phyloP scores from a whole-genome alignment of 2,888 invertebrate species.

The Cacoxenus indagator region DNA sequence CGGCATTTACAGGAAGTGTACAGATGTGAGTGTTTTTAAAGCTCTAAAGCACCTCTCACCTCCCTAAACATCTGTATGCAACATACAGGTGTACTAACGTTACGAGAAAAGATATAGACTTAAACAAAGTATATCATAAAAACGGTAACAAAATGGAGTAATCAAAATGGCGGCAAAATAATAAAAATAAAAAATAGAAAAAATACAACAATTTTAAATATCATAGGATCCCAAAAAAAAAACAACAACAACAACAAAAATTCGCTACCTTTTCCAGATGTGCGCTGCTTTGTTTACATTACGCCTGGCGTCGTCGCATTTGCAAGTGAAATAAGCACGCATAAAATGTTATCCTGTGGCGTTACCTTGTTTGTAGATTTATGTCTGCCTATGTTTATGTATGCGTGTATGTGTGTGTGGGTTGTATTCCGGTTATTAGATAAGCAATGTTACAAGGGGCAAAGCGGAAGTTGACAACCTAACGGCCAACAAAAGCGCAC shows the following conservation, averaged over 20 bases:
- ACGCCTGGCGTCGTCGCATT: slow-evolving; percentile 3
- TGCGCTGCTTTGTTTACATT: not conserved
- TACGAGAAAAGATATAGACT: too few relatives aligned
- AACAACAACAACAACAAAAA: not conserved
- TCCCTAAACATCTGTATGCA: too few relatives aligned
- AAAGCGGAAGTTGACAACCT: slow-evolving; percentile 17
- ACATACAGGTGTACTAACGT: too few relatives aligned
- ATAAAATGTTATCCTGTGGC: slow-evolving; percentile 47
- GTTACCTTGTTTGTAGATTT: slow-evolving; percentile 24
- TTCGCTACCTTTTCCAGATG: not conserved
- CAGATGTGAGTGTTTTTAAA: too few relatives aligned
- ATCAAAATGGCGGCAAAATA: slow-evolving; percentile 17
- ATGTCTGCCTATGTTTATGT: slow-evolving; percentile 7
- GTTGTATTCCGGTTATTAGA: slow-evolving; percentile 48
- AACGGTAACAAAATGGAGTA: slow-evolving; percentile 21
- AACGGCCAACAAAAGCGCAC: not conserved
- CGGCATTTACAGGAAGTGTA: too few relatives aligned
- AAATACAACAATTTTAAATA: slow-evolving; percentile 38
- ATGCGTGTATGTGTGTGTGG: slow-evolving; percentile 2
- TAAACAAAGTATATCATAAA: too few relatives aligned
- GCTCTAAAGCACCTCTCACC: too few relatives aligned
- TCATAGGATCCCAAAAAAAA: too few relatives aligned
- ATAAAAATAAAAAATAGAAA: slow-evolving; percentile 46
- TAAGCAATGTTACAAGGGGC: slow-evolving; percentile 43
- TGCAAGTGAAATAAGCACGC: slow-evolving; percentile 52